Base-by-base conservation (phyloP, 2,113 vertebrate genomes). In the Etia nguti region DNA sequence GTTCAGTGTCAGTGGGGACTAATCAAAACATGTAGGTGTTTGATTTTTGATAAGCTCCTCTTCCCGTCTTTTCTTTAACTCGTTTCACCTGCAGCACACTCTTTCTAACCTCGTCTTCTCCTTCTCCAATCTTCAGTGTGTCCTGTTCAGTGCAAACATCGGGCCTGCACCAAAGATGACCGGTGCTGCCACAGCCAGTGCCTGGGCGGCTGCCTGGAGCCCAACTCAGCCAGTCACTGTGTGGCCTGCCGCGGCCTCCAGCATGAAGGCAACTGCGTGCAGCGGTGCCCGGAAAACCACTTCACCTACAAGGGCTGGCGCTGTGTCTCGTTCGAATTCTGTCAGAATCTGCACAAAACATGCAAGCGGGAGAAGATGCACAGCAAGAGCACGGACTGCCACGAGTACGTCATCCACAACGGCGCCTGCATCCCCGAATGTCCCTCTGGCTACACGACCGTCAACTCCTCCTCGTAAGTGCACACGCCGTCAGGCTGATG, bases 101-200 rank as follows among this genome's bases (percentile, higher is more conserved):
- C 52, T 68, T 31, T 4, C 52, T 84, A 68, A 84, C 77, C 4
- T 52, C 16, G 50, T 41, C 5, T 52, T 79, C 18, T 80, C 6
- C 24, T 62, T 26, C 34, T 62, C 65, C 43, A 54, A 20, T 52
- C 20, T 4, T 0, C 95, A 99, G 99, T 98, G 54, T 99, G 99
- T 26, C 97, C 97, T 0, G 65, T 97, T 1, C 83, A 94, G 34
- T 99, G 99, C 86, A 98, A 98, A 92, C 97, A 97, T 0, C 96
- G 97, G 0, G 97, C 98, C 94, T 99, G 99, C 91, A 97, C 97
- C 0, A 24, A 87, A 0, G 97, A 97, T 0, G 95, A 97, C 50
- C 96, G 96, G 85, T 99, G 99, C 95, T 99, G 99, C 73, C 98
- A 99, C 82, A 95, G 97, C 0, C 97, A 98, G 82, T 99, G 99